Evolutionary conservation across 1,140 invertebrate species (phyloP), one percentile per base, ranked within the genome.

Genomic region (Nomia melanderi): DNA sequence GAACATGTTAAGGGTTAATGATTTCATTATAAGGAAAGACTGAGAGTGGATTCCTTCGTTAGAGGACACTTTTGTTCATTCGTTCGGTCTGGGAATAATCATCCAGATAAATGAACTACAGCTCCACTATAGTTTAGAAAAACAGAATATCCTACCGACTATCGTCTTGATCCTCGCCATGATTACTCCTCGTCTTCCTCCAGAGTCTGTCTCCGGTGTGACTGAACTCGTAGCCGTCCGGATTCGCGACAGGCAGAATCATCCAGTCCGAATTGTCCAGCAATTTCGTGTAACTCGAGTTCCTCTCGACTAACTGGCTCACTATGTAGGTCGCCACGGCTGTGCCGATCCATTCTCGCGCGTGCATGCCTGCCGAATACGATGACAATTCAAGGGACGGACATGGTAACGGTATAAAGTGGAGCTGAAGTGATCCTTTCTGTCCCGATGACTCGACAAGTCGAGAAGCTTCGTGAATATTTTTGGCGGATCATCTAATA

Each of bases 281-380:
- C 20, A 96, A 92, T 72, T 94, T 93, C 11, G 94, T 91, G 86
- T 96, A 94, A 8, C 93, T 93, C 29, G 95, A 93, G 86, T 94
- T 94, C 84, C 95, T 95, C 86, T 96, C 95, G 3, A 96, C 94
- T 60, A 98, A 90, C 88, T 97, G 95, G 85, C 96, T 96, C 36
- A 97, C 94, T 25, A 98, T 95, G 88, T 95, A 98, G 25, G 97
- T 95, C 14, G 96, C 96, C 0, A 96, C 96, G 0, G 97, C 97
- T 3, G 97, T 96, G 59, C 97, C 95, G 71, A 98, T 97, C 97
- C 98, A 98, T 93, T 98, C 97, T 41, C 97, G 91, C 0, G 97
- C 97, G 86, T 98, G 98, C 85, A 98, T 97, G 17, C 97, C 97
- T 91, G 94, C 36, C 93, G 86, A 95, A 79, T 64, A 54, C 23